phyloP scores from a whole-genome alignment of 2,797 vertebrate genomes.

The Sphenodon punctatus region DNA sequence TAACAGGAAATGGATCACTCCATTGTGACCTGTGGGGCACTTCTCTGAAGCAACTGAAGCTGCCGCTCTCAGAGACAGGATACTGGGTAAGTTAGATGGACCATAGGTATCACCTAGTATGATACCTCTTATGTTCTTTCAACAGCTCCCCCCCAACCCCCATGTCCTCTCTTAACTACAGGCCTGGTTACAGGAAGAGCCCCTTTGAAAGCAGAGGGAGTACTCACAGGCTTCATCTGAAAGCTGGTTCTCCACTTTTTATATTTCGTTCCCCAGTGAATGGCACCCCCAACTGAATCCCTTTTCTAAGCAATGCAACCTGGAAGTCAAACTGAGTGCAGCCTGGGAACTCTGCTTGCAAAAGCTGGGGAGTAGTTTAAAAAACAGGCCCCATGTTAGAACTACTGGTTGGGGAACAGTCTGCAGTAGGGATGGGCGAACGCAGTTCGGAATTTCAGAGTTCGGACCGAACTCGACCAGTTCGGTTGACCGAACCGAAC shows the following conservation, averaged over 20 bases:
- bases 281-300: background rate
- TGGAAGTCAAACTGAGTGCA: background rate
- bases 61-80: no score
- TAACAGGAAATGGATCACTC: no score
- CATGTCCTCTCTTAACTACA: no score
- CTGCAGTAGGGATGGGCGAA: background rate
- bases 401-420: background rate
- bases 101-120: no score
- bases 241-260: background rate
- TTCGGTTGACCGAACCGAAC: no score
- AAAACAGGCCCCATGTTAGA: accelerated
- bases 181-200: background rate
- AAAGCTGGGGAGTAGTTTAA: accelerated
- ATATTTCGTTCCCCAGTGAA: background rate
- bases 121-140: no score
- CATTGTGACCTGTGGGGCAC: no score
- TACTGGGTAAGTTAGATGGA: no score
- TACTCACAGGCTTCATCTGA: background rate
- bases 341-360: background rate
- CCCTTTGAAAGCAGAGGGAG: background rate
- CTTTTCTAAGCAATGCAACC: background rate
- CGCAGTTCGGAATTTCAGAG: no score
- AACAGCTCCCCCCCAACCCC: no score
- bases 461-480: no score
- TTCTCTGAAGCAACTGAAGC: no score